These are phyloP conservation scores for Brachylomia viminalis DNA, from an alignment of 2,888 invertebrate genomes.

Conservation along the genomic window DNA sequence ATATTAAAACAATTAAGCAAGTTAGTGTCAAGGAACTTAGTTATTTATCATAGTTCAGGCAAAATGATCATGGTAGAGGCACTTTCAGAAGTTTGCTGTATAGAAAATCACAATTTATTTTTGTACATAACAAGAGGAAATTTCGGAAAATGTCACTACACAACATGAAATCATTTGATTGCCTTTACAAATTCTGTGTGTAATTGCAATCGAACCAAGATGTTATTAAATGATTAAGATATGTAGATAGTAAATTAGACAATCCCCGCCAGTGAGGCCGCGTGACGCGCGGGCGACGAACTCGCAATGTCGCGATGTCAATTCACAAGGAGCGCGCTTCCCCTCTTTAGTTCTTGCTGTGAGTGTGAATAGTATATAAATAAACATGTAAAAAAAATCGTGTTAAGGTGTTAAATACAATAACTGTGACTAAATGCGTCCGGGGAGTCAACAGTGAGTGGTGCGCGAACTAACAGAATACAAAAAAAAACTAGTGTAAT, in stretches of 20 bases:
- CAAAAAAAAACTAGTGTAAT: constrained; percentile 88
- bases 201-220: constrained; percentile 35
- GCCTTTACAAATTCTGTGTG: constrained; percentile 26
- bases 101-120: constrained; percentile 76
- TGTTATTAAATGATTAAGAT: constrained; percentile 52
- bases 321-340: constrained; percentile 86
- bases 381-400: constrained; percentile 81
- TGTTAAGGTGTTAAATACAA: constrained; percentile 88
- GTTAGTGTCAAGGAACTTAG: constrained; percentile 22
- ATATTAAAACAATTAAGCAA: constrained; percentile 14
- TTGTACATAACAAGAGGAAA: constrained; percentile 75
- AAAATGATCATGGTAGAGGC: constrained; percentile 52
- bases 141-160: constrained; percentile 71
- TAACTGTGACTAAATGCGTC: constrained; percentile 81
- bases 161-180: constrained; percentile 27
- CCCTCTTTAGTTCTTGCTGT: constrained; percentile 83
- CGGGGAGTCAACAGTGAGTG: constrained; percentile 86
- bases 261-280: constrained; percentile 58
- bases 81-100: constrained; percentile 73
- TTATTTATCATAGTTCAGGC: constrained; percentile 10
- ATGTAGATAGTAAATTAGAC: constrained; percentile 62
- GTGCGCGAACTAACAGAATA: constrained; percentile 80
- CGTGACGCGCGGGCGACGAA: constrained; percentile 72
- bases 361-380: constrained; percentile 72
- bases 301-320: constrained; percentile 84